Evolutionary conservation across 2,888 invertebrate species (phyloP).

Genomic region (Crioceris asparagi): DNA sequence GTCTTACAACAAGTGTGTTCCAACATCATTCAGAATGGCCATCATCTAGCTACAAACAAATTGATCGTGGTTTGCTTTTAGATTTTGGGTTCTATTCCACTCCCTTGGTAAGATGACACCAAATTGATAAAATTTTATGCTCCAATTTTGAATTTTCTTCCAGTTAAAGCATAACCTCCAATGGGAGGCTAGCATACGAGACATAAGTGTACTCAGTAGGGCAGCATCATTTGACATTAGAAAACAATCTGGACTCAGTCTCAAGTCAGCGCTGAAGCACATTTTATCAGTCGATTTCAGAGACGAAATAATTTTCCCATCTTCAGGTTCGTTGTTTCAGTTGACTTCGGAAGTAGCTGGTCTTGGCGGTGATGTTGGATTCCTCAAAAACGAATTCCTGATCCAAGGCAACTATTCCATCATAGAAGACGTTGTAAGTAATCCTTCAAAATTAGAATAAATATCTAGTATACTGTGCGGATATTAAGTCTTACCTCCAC

Average conservation of each 20-base stretch:
- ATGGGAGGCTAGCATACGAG: conserved; percentile 79
- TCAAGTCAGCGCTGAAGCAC: conserved; percentile 81
- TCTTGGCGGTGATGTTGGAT: conserved; percentile 85
- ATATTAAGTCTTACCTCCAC: too few species aligned
- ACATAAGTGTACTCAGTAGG: conserved; percentile 62
- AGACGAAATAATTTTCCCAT: conserved; percentile 73
- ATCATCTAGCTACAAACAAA: conserved; percentile 71
- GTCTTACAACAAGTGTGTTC: conserved; percentile 61
- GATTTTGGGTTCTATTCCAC: conserved; percentile 65
- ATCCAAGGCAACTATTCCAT: conserved; percentile 50
- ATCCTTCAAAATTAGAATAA: neutral
- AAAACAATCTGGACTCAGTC: conserved; percentile 78
- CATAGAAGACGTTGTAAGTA: conserved; percentile 47
- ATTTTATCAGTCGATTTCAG: conserved; percentile 68
- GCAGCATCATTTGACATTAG: conserved; percentile 73
- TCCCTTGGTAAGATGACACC: conserved; percentile 37
- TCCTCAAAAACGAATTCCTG: conserved; percentile 70
- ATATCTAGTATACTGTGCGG: neutral
- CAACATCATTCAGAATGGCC: conserved; percentile 68
- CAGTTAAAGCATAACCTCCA: conserved; percentile 74
- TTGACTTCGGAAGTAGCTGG: conserved; percentile 77
- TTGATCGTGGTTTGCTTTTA: conserved; percentile 65
- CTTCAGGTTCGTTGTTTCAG: conserved; percentile 58
- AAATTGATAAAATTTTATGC: neutral
- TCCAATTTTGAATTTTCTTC: conserved; percentile 2